Conservation (phyloP, 2,888 invertebrate genomes). For the Criorhina ranunculi region DNA sequence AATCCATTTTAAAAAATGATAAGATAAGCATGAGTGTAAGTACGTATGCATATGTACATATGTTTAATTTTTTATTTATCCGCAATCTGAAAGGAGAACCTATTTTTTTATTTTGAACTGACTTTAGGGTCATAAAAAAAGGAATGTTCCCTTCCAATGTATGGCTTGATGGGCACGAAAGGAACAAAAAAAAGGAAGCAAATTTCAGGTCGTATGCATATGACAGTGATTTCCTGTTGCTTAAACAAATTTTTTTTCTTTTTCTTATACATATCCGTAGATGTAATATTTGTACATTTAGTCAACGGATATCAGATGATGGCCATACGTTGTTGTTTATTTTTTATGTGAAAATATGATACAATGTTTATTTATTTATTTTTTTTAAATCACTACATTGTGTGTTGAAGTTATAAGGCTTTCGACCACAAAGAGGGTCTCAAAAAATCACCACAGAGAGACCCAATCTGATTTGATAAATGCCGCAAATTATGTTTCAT, state of each 20-base stretch:
- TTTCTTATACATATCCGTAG: neutral
- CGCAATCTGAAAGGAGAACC: constrained; percentile 37
- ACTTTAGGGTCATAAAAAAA: neutral
- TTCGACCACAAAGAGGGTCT: no score
- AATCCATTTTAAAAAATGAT: constrained; percentile 54
- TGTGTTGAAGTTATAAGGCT: no score
- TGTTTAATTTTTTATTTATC: constrained; percentile 55
- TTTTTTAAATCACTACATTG: no score
- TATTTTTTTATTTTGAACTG: neutral
- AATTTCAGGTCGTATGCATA: constrained; percentile 16
- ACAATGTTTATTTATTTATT: no score
- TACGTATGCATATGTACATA: neutral
- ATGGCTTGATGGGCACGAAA: constrained; percentile 9
- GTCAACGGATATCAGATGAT: no score
- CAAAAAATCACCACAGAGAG: no score
- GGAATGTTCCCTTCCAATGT: neutral
- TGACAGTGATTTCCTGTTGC: constrained; percentile 60
- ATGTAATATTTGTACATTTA: no score
- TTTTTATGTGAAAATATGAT: no score
- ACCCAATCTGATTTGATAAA: no score
- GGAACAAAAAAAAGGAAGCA: neutral
- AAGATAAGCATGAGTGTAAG: constrained; percentile 64
- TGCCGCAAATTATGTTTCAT: no score
- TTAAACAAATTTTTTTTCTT: constrained; percentile 28
- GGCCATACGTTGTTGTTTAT: no score